Evolutionary conservation across 2,797 vertebrate genomes (phyloP), one percentile per base, ranked within the genome.

Genomic region (Dicrostonyx torquatus): DNA sequence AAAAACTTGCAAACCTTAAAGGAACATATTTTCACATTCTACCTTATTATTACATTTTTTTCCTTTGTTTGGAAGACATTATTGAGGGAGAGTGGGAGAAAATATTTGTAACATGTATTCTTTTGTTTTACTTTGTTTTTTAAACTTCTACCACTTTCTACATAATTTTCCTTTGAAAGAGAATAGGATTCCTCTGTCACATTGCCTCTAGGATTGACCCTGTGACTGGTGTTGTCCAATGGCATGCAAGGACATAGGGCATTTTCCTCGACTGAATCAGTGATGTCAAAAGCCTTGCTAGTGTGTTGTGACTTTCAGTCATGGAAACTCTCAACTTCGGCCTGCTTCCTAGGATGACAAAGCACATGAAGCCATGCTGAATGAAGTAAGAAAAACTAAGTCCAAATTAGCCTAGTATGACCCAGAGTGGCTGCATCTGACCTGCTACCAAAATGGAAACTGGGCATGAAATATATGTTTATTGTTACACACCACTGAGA

Each of bases 1-100:
- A 83, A 92, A 95, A 62, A 37, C 17, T 45, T 64, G n/a, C 0
- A 91, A 94, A 87, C 50, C 17, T 85, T 85, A 60, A 73, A 60
- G 68, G 64, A 87, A 87, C 78, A 72, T 1, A 40, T 55, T 37
- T 5, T n/a, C 70, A 89, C n/a, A 53, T 89, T 93, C 20, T 80
- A 18, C 4, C 76, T 80, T 15, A 80, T 72, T 91, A 72, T 58
- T 73, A 70, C 31, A 90, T 4, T 66, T 45, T 76, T 79, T 91
- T 43, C 77, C 72, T 31, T 86, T 31, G 60, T 55, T 82, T 60
- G 10, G 55, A 45, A 90, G 43, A 77, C 7, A 70, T 91, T 73
- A 24, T n/a, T 85, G 8, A 85, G 43, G 11, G 31, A 50, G 31
- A 24, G 82, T 85, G 31, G 62, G 31, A 43, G 80, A n/a, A 50